A percentile compares a stretch with the other conserved stretches of the same genome.
These are phyloP conservation scores for Ptychochromis oligacanthus DNA, from an alignment of 2,113 vertebrate species.

Conservation along the genomic window DNA sequence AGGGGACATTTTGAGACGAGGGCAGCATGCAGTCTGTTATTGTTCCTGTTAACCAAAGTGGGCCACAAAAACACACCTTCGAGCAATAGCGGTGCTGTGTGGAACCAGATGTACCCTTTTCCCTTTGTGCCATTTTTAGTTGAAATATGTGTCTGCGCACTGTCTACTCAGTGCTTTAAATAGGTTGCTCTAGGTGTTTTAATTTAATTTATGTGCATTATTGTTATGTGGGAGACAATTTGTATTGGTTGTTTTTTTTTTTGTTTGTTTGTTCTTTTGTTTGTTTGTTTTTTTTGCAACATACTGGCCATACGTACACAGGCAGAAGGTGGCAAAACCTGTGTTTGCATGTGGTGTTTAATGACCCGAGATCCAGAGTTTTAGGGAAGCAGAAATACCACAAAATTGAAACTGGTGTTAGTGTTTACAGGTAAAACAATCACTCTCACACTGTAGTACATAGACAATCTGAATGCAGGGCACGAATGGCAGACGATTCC, in stretches of 20 bases:
- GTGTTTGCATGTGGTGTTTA: not conserved
- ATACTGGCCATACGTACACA: no score
- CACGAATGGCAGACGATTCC: not conserved
- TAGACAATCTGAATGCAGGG: not conserved
- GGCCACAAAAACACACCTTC: conserved; percentile 22
- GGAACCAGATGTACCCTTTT: conserved; percentile 10
- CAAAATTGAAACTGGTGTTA: not conserved
- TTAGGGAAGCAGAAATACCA: not conserved
- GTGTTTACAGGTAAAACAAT: not conserved
- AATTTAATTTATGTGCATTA: not conserved
- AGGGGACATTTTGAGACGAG: conserved; percentile 18
- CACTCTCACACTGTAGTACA: no score
- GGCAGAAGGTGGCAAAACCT: not conserved
- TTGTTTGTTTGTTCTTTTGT: not conserved
- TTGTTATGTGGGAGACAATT: not conserved
- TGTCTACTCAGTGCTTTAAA: not conserved
- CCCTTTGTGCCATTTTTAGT: not conserved
- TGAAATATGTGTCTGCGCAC: not conserved
- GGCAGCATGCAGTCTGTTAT: conserved; percentile 12
- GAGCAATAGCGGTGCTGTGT: not conserved
- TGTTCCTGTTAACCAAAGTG: conserved; percentile 11
- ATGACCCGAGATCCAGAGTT: not conserved
- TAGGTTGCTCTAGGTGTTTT: not conserved
- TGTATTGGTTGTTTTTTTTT: not conserved
- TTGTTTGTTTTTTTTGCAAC: not conserved